Evolutionary conservation across 2,797 vertebrate genomes (phyloP).

Genomic region (Xyrichtys novacula): DNA sequence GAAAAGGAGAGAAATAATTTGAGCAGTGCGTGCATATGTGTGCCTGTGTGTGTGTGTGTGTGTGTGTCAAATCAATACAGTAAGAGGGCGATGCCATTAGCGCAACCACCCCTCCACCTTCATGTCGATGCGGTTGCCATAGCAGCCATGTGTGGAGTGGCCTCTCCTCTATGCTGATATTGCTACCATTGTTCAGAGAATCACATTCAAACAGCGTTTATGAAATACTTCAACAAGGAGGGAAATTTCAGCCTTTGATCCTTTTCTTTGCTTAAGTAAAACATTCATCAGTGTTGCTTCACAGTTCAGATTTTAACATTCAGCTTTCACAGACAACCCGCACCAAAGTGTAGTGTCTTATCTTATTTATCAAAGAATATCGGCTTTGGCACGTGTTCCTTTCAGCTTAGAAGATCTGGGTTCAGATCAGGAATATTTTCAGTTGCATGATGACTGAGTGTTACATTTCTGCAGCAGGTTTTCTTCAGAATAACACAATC

Average conservation of each 20-base stretch:
- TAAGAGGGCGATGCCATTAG: constrained; percentile 72
- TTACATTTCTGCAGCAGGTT: constrained; percentile 6
- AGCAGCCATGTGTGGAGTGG: constrained; percentile 70
- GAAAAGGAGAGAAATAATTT: constrained; percentile 50
- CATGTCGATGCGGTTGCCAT: constrained; percentile 77
- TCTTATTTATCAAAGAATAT: constrained; percentile 33
- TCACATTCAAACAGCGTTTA: constrained; percentile 24
- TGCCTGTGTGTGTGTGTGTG: constrained; percentile 37
- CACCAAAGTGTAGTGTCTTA: constrained; percentile 14
- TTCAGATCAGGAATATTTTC: constrained; percentile 6
- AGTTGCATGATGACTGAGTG: constrained; percentile 11
- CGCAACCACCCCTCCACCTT: constrained; percentile 42
- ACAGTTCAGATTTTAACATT: neutral
- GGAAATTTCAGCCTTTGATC: constrained; percentile 4
- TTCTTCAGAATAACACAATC: too few species aligned
- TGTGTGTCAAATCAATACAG: constrained; percentile 76
- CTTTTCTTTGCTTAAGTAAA: constrained; percentile 12
- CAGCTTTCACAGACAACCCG: constrained; percentile 4
- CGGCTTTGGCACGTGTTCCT: constrained; percentile 14
- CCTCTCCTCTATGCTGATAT: constrained; percentile 64
- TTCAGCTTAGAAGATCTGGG: constrained; percentile 4
- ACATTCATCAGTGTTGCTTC: constrained; percentile 5
- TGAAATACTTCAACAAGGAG: constrained; percentile 25
- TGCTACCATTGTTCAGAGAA: constrained; percentile 45
- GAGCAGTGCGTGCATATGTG: constrained; percentile 47